Conservation (phyloP, 1,140 invertebrate species). For the Drosophila sproati region DNA sequence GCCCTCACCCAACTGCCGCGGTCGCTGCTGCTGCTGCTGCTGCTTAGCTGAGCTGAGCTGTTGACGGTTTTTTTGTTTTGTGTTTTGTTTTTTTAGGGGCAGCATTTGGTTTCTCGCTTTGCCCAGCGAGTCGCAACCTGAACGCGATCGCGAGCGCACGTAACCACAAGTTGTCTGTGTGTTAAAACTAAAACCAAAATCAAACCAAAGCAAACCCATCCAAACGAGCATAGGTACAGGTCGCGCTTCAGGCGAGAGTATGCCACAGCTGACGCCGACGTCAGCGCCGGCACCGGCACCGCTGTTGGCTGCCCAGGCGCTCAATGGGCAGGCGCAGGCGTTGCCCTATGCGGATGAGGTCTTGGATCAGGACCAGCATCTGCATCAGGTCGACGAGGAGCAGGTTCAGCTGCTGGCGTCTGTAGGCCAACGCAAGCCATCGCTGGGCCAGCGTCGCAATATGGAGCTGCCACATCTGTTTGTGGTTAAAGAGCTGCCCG, state of each 20-base stretch:
- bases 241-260: background rate
- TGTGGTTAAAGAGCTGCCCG: slow-evolving; percentile 47
- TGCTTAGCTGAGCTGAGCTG: slow-evolving; percentile 11
- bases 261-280: background rate
- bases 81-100: background rate
- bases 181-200: no score
- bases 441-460: slow-evolving; percentile 53
- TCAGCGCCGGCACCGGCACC: slow-evolving; percentile 5
- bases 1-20: background rate
- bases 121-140: slow-evolving; percentile 40
- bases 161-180: background rate
- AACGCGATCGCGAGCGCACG: slow-evolving; percentile 43
- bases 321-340: slow-evolving; percentile 40
- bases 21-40: background rate
- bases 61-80: slow-evolving; percentile 6
- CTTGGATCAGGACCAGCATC: slow-evolving; percentile 12
- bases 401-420: background rate
- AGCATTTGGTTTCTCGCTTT: slow-evolving; percentile 4
- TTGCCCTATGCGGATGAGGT: slow-evolving; percentile 57
- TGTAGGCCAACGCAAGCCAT: slow-evolving; percentile 34
- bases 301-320: slow-evolving; percentile 56
- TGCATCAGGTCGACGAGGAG: background rate
- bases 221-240: no score
- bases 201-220: no score
- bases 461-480: slow-evolving; percentile 52